A percentile compares a stretch with the other conserved stretches of the same genome.
phyloP scores from a whole-genome alignment of 1,140 invertebrate species.

The Metopolophium dirhodum region DNA sequence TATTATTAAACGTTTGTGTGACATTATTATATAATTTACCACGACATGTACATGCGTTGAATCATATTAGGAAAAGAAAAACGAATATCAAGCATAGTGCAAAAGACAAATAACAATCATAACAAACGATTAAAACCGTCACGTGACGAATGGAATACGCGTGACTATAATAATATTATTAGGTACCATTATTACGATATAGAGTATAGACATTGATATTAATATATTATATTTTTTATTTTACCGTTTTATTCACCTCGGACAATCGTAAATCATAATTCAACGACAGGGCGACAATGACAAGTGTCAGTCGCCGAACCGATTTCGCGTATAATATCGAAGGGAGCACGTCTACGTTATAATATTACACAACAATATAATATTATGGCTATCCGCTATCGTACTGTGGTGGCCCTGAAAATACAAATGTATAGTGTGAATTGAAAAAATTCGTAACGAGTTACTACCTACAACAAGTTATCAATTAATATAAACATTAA shows the following conservation, averaged over 20 bases:
- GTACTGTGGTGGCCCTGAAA: background rate
- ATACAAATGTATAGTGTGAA: background rate
- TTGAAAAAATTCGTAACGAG: background rate
- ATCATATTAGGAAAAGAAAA: background rate
- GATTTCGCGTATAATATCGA: background rate
- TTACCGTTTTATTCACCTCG: background rate
- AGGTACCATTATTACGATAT: background rate
- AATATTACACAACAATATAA: background rate
- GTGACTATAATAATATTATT: constrained; percentile 10
- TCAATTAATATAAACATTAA: too few relatives aligned
- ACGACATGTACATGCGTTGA: background rate
- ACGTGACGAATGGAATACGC: background rate
- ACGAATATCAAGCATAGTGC: background rate
- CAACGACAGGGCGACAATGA: background rate
- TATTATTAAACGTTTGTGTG: background rate
- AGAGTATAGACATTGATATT: background rate
- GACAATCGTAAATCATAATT: background rate
- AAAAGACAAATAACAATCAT: constrained; percentile 8
- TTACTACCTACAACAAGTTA: too few relatives aligned
- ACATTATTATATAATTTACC: background rate
- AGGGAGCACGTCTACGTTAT: background rate
- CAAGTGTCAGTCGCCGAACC: background rate
- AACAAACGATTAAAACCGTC: background rate
- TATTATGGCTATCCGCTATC: background rate
- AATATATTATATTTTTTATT: background rate